These are phyloP conservation scores for Noctilio leporinus DNA, from an alignment of 2,113 vertebrate species.

Conservation along the genomic window DNA sequence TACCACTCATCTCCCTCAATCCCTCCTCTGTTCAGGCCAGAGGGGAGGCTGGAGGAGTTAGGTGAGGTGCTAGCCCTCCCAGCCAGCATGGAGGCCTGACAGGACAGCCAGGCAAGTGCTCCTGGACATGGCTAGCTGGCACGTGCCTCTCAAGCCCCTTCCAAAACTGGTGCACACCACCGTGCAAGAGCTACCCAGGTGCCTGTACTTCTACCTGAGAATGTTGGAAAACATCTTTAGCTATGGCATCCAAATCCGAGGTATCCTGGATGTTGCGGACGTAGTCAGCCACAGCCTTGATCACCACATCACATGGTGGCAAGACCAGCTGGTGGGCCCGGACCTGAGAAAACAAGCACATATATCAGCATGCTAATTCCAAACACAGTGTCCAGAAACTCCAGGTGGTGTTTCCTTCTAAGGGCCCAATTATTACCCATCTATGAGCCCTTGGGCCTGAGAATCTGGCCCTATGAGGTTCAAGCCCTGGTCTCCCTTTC, in stretches of 20 bases:
- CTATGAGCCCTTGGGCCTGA: background rate
- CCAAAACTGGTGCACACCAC: background rate
- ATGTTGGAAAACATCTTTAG: conserved; percentile 94
- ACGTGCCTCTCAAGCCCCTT: background rate
- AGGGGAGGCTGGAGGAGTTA: background rate
- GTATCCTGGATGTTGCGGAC: conserved; percentile 92
- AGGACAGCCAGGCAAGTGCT: background rate
- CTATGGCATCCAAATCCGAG: conserved; percentile 90
- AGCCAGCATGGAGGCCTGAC: background rate
- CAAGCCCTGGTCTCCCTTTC: background rate
- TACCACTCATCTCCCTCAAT: background rate
- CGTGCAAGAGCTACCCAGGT: background rate
- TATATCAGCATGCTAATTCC: background rate
- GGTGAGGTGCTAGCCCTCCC: background rate
- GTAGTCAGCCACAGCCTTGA: conserved; percentile 94
- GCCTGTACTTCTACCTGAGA: conserved; percentile 85
- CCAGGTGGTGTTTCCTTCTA: background rate
- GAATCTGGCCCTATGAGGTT: background rate
- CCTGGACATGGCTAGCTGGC: background rate
- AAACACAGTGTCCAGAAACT: background rate
- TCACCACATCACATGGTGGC: conserved; percentile 95
- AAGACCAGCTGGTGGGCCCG: conserved; percentile 96
- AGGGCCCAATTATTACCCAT: background rate
- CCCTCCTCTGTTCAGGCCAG: background rate
- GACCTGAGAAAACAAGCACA: conserved; percentile 81